These are phyloP conservation scores for Theretra japonica DNA, from an alignment of 2,888 invertebrate species.

Conservation along the genomic window DNA sequence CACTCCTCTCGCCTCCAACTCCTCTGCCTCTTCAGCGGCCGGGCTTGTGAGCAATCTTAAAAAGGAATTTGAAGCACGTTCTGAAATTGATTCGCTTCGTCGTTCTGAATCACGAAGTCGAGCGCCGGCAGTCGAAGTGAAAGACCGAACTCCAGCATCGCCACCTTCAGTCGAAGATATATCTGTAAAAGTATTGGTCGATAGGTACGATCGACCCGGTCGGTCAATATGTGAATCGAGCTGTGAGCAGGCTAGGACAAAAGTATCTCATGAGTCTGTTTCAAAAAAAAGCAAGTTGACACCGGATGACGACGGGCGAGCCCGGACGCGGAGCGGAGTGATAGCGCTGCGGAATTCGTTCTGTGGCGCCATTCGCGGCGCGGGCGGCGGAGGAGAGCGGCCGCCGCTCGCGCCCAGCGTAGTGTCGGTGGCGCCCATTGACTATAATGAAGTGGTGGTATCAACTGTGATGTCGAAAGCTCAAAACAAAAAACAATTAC, in stretches of 20 bases:
- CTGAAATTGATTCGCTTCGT: conserved; percentile 56
- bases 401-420: conserved; percentile 74
- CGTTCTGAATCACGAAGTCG: conserved; percentile 51
- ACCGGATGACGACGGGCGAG: conserved; percentile 46
- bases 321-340: conserved; percentile 52
- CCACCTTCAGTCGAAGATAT: conserved; percentile 88
- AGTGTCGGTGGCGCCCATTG: conserved; percentile 69
- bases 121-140: conserved; percentile 39
- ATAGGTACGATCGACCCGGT: conserved; percentile 86
- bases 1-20: conserved; percentile 45
- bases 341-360: conserved; percentile 56
- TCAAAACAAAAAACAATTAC: conserved; percentile 91
- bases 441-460: conserved; percentile 85
- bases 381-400: conserved; percentile 59
- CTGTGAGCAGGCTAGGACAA: conserved; percentile 49
- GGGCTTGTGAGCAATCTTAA: conserved; percentile 94
- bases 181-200: conserved; percentile 90
- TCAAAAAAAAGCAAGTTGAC: conserved; percentile 46
- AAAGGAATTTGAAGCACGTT: conserved; percentile 92
- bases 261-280: conserved; percentile 44
- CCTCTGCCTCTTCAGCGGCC: conserved; percentile 66
- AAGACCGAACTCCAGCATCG: conserved; percentile 84
- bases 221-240: conserved; percentile 58
- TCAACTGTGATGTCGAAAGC: conserved; percentile 89
- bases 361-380: conserved; percentile 55